phyloP scores from a whole-genome alignment of 1,140 invertebrate species.

The Drosophila yakuba region DNA sequence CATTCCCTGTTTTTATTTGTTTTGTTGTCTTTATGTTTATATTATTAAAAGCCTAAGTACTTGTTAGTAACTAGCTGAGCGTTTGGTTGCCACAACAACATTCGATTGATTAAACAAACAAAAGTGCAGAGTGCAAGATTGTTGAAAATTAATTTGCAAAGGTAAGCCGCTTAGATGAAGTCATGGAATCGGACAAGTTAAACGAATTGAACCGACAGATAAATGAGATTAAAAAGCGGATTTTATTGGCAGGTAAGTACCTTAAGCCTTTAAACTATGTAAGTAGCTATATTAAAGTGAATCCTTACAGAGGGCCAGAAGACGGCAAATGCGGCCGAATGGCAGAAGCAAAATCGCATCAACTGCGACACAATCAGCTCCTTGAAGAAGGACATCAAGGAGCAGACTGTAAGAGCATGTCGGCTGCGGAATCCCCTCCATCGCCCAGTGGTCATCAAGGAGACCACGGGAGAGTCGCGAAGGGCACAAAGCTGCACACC shows the following conservation, averaged over 20 bases:
- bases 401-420: conserved; percentile 87
- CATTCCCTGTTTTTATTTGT: too few relatives aligned
- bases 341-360: conserved; percentile 89
- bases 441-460: conserved; percentile 70
- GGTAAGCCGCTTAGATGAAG: conserved; percentile 28
- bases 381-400: conserved; percentile 90
- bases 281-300: not conserved
- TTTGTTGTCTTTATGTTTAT: too few relatives aligned
- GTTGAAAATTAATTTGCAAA: not conserved
- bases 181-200: conserved; percentile 86
- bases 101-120: conserved; percentile 60
- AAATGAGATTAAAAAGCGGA: conserved; percentile 92
- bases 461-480: conserved; percentile 42
- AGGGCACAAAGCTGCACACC: conserved; percentile 58
- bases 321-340: conserved; percentile 92
- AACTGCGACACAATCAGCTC: conserved; percentile 89
- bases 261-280: not conserved
- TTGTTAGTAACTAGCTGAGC: conserved; percentile 2
- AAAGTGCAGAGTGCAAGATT: not conserved
- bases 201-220: conserved; percentile 90
- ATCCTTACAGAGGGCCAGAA: conserved; percentile 90
- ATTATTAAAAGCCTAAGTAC: not conserved
- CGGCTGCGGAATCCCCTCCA: conserved; percentile 79
- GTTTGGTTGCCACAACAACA: conserved; percentile 51
- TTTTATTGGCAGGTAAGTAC: conserved; percentile 90